Conservation (phyloP, 2,888 invertebrate species). For the Invenusta paracnida region DNA sequence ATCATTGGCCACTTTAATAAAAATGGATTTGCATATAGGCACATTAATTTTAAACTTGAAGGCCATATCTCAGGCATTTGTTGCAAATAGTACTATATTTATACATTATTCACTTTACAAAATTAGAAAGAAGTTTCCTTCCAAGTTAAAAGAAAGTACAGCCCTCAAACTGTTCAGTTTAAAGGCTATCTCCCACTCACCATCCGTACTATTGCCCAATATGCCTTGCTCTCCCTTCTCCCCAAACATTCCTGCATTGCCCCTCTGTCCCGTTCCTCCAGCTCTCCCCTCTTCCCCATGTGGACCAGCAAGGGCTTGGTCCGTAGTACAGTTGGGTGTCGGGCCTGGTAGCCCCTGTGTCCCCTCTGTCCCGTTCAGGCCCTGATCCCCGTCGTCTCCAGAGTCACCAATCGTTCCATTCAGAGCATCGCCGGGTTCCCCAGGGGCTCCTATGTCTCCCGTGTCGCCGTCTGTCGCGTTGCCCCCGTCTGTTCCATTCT, state of each 20-base stretch:
- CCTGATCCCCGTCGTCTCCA: not conserved
- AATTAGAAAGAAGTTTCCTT: too few relatives aligned
- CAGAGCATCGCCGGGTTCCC: not conserved
- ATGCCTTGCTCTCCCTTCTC: not conserved
- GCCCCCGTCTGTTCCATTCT: not conserved
- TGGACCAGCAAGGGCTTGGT: not conserved
- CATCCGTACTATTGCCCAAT: not conserved
- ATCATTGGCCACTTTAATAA: not conserved
- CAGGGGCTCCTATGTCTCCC: not conserved
- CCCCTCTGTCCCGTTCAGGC: not conserved
- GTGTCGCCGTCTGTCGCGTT: not conserved
- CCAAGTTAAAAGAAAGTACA: too few relatives aligned
- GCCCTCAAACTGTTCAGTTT: too few relatives aligned
- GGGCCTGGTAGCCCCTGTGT: not conserved
- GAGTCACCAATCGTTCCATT: not conserved
- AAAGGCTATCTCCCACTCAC: not conserved
- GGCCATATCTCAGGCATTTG: too few relatives aligned
- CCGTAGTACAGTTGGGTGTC: not conserved
- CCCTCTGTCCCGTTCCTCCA: not conserved
- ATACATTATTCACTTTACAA: too few relatives aligned
- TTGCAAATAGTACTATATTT: too few relatives aligned
- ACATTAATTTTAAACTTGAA: too few relatives aligned
- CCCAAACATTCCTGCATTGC: not conserved
- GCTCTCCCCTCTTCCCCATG: not conserved
- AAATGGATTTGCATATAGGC: not conserved